Evolutionary conservation across 2,888 invertebrate species (phyloP).

Genomic region (Synanthedon myopaeformis): DNA sequence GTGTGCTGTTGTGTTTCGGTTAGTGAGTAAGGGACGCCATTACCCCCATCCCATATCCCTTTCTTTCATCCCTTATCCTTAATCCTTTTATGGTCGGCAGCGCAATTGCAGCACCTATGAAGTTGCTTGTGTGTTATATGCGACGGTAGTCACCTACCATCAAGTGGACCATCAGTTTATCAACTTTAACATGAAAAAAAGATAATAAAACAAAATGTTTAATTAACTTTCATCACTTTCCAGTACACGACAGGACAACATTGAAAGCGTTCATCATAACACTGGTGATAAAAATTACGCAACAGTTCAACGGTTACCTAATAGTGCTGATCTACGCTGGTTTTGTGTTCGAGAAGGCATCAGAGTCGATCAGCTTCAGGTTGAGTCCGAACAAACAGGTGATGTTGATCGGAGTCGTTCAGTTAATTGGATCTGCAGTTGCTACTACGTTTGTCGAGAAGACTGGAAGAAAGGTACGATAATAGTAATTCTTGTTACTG

Average conservation of each 20-base stretch:
- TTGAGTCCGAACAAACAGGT: slow-evolving; percentile 59
- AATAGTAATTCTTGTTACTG: background rate
- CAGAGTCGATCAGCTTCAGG: slow-evolving; percentile 35
- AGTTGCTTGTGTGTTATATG: too few species aligned
- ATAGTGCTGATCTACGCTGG: slow-evolving; percentile 59
- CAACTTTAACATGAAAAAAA: too few species aligned
- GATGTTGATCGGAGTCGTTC: slow-evolving; percentile 52
- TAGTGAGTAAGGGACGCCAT: too few species aligned
- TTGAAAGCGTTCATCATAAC: slow-evolving; percentile 58
- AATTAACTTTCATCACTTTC: slow-evolving; percentile 9
- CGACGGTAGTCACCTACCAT: too few species aligned
- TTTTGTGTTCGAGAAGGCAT: slow-evolving; percentile 47
- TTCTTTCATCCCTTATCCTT: too few species aligned
- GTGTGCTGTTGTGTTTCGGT: too few species aligned
- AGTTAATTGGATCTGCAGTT: slow-evolving; percentile 44
- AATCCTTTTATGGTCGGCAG: too few species aligned
- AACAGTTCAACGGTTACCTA: slow-evolving; percentile 60
- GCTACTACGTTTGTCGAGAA: slow-evolving; percentile 56
- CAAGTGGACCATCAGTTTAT: too few species aligned
- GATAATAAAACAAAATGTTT: background rate
- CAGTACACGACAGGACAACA: slow-evolving; percentile 51
- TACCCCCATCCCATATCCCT: too few species aligned
- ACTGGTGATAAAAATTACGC: slow-evolving; percentile 51
- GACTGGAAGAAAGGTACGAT: slow-evolving; percentile 52
- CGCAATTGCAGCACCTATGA: too few species aligned